These are phyloP conservation scores for Drosophila pruinosa DNA, from an alignment of 1,140 invertebrate species.

Conservation along the genomic window DNA sequence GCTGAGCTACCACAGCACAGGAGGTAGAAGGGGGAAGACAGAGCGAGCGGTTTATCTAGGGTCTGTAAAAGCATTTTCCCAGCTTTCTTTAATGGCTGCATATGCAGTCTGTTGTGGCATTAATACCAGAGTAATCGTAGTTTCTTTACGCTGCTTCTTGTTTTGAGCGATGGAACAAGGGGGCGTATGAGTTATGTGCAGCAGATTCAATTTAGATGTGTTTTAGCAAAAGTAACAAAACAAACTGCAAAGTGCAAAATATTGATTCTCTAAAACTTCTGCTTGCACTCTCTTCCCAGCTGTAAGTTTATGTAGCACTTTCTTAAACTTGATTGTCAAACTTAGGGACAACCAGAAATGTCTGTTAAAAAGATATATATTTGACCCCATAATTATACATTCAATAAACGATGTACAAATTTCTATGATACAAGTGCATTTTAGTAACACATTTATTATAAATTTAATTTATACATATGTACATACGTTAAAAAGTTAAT, in stretches of 20 bases:
- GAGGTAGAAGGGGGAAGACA: neutral
- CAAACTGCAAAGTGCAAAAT: conserved; percentile 7
- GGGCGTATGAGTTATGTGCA: conserved; percentile 53
- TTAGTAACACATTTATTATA: too few species aligned
- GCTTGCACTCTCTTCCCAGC: neutral
- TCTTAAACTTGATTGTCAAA: too few species aligned
- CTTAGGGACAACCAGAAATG: too few species aligned
- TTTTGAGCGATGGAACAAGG: conserved; percentile 1
- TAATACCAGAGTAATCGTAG: conserved; percentile 32
- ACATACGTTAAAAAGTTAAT: too few species aligned
- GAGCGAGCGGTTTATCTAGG: neutral
- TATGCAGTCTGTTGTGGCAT: conserved; percentile 41
- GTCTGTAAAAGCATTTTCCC: conserved; percentile 1
- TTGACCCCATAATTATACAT: too few species aligned
- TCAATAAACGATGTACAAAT: too few species aligned
- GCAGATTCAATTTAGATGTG: conserved; percentile 17
- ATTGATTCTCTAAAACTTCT: neutral
- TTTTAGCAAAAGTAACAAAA: conserved; percentile 3
- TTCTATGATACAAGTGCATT: too few species aligned
- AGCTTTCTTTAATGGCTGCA: conserved; percentile 30
- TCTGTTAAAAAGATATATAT: too few species aligned
- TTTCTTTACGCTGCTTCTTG: conserved; percentile 17
- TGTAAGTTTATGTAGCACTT: neutral
- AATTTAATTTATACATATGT: too few species aligned
- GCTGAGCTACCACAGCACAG: neutral